Evolutionary conservation across 2,888 invertebrate genomes (phyloP), one percentile per base, ranked within the genome.

Genomic region (Mesochorus sp.): DNA sequence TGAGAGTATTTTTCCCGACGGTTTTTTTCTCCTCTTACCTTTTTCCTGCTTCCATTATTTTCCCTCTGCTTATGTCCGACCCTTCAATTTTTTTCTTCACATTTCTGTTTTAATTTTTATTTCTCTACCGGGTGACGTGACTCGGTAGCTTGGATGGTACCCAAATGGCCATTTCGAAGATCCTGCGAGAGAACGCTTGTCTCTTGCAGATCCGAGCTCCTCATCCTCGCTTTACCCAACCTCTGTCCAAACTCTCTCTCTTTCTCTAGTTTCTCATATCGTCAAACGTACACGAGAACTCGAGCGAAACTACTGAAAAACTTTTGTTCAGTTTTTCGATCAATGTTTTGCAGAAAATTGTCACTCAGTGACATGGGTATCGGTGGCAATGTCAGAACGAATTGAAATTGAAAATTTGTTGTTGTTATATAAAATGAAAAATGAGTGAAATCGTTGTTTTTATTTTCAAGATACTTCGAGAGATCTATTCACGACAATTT

Each of bases 151-250:
- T 72, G 64, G 79, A 81, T 67, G 76, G 79, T 77, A 80, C 80
- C 80, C 81, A 74, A 74, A 79, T 68, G 81, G 61, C 55, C 73
- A 53, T 76, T 81, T 39, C 70, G 24, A 37, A 17, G 28, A 14
- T 26, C 8, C 47, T 47, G 61, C 59, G 61, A 44, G 67, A 55
- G 26, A 66, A 61, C 53, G 51, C 75, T 67, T 72, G 61, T 76
- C 67, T 53, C 59, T 26, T 49, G n/a, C 62, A 64, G 62, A 17
- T 21, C 47, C n/a, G 21, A 61, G 62, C 37, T 37, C 47, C 57
- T 57, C 68, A 14, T 62, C 47, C 44, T 8, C 10, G 8, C 31
- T 47, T 66, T 51, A 14, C 55, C 44, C 49, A 26, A n/a, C 17
- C 31, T 42, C 34, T 8, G 21, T 12, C 12, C 19, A 24, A n/a